phyloP scores from a whole-genome alignment of 2,888 invertebrate genomes.

The Mamestra brassicae region DNA sequence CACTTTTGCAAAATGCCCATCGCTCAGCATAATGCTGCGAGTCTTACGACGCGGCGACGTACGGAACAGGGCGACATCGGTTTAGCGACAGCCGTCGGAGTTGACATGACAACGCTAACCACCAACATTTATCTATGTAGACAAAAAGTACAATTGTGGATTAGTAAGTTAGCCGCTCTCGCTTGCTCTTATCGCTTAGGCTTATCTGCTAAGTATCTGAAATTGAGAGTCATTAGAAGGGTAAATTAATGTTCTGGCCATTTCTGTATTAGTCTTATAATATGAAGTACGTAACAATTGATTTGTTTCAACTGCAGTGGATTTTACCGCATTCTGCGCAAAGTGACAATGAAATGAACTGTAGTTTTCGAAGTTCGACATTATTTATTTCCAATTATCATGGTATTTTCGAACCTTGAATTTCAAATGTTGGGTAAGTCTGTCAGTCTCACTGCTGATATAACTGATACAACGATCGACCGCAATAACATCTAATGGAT shows the following conservation, averaged over 20 bases:
- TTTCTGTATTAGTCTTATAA: conserved; percentile 36
- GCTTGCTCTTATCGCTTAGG: conserved; percentile 28
- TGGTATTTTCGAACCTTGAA: not conserved
- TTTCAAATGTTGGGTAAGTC: not conserved
- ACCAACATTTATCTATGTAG: too few species aligned
- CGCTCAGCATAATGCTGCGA: too few species aligned
- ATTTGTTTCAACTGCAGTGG: conserved; percentile 25
- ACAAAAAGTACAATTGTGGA: too few species aligned
- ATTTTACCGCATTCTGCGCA: conserved; percentile 3
- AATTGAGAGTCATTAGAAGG: conserved; percentile 67
- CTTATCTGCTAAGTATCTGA: conserved; percentile 36
- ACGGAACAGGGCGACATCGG: too few species aligned
- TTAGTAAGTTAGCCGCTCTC: not conserved
- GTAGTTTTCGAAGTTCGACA: not conserved
- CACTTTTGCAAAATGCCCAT: too few species aligned
- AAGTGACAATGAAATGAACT: conserved; percentile 1
- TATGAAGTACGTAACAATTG: conserved; percentile 17
- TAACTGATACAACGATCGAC: too few species aligned
- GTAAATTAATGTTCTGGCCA: conserved; percentile 45
- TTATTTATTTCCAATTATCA: not conserved
- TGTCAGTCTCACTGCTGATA: not conserved
- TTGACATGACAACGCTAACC: too few species aligned
- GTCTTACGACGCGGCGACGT: too few species aligned
- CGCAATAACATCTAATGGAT: too few species aligned
- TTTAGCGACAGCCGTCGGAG: too few species aligned